Conservation (phyloP, 2,113 vertebrate species). For the Chloropsis cyanopogon region DNA sequence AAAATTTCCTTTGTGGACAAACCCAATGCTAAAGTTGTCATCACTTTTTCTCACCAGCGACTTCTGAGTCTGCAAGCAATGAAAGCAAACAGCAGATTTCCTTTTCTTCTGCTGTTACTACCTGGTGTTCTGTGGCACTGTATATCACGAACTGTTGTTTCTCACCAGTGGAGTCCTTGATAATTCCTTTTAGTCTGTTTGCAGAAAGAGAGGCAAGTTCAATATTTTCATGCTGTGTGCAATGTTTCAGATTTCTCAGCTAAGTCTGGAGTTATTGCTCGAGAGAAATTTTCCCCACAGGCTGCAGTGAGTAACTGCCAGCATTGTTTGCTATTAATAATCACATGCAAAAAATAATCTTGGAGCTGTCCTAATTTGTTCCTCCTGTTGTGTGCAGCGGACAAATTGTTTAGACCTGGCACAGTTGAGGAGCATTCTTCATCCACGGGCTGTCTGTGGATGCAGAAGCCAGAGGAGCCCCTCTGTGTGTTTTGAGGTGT, state of each 20-base stretch:
- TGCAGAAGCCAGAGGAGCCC: not conserved
- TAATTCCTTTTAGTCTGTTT: slow-evolving; percentile 12
- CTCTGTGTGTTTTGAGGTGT: not conserved
- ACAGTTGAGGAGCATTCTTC: not conserved
- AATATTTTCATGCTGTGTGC: not conserved
- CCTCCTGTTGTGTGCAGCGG: not conserved
- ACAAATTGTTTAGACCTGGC: not conserved
- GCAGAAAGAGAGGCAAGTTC: not conserved
- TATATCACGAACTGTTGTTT: not conserved
- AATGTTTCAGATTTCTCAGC: not conserved
- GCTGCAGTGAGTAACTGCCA: not conserved
- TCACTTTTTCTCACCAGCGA: not conserved
- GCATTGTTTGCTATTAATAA: not conserved
- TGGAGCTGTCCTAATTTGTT: not conserved
- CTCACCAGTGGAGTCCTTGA: not conserved
- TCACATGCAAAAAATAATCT: not conserved
- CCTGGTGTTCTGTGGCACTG: not conserved
- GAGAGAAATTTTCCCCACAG: not conserved
- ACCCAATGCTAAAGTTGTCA: not conserved
- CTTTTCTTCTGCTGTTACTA: not conserved
- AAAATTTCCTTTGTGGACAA: not conserved
- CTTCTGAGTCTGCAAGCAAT: not conserved
- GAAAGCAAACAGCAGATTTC: not conserved
- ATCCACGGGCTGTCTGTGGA: not conserved
- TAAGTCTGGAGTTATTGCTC: not conserved